These are phyloP conservation scores for Antechinus flavipes DNA, from an alignment of 2,113 vertebrate genomes.

Conservation along the genomic window DNA sequence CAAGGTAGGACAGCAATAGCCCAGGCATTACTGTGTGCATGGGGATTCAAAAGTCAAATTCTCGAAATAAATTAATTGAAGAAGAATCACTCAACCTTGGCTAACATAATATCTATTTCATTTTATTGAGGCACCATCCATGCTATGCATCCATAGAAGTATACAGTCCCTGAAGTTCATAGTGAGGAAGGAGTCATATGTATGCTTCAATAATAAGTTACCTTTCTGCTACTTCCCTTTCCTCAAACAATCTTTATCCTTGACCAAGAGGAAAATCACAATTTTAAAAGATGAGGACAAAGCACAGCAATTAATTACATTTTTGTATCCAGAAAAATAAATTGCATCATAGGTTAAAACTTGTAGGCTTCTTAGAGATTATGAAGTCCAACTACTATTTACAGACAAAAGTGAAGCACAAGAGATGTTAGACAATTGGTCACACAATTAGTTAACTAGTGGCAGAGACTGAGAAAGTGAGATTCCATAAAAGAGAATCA, in stretches of 20 bases:
- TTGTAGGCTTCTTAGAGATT: neutral
- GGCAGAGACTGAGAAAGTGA: neutral
- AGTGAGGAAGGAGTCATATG: neutral
- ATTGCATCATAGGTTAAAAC: neutral
- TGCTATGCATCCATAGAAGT: neutral
- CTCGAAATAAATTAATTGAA: conserved; percentile 48
- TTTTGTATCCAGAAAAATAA: neutral
- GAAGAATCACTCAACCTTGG: conserved; percentile 42
- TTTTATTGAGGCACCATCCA: neutral
- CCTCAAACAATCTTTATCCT: neutral
- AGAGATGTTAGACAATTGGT: neutral
- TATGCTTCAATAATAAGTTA: neutral
- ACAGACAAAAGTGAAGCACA: neutral
- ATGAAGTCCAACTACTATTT: neutral
- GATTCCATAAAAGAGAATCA: neutral
- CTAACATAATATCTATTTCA: neutral
- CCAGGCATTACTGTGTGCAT: neutral
- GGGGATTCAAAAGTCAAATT: conserved; percentile 4
- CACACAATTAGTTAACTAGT: neutral
- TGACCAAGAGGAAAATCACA: neutral
- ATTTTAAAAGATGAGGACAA: neutral
- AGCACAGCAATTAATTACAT: neutral
- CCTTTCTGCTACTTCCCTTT: neutral
- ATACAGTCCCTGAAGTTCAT: neutral
- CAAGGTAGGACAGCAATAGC: neutral